Evolutionary conservation across 2,888 invertebrate species (phyloP).

Genomic region (Cheilosia vulpina): DNA sequence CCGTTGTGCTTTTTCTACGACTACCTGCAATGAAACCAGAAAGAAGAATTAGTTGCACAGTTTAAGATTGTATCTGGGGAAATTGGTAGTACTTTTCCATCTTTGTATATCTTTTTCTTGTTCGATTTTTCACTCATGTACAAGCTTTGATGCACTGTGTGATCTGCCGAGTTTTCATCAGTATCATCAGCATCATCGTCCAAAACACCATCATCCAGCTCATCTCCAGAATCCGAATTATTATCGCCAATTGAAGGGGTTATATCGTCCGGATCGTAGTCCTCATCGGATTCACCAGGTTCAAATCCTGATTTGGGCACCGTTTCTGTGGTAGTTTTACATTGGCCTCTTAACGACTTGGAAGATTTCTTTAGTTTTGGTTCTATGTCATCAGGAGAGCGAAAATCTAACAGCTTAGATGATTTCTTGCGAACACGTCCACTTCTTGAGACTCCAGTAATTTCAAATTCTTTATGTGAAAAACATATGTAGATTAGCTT

Average conservation of each 20-base stretch:
- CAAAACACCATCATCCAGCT: slow-evolving; percentile 76
- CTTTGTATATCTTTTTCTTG: slow-evolving; percentile 89
- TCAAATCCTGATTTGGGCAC: slow-evolving; percentile 23
- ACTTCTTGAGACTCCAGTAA: slow-evolving; percentile 94
- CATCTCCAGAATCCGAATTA: slow-evolving; percentile 74
- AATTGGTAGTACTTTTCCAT: slow-evolving; percentile 83
- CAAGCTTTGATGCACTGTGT: slow-evolving; percentile 83
- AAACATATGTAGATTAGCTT: background rate
- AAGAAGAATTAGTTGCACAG: background rate
- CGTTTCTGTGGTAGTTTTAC: slow-evolving; percentile 27
- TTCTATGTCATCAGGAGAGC: slow-evolving; percentile 93
- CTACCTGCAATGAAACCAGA: slow-evolving; percentile 82
- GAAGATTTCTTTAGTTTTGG: slow-evolving; percentile 78
- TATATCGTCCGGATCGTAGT: slow-evolving; percentile 68
- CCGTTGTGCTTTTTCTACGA: slow-evolving; percentile 89
- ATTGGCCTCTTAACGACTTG: slow-evolving; percentile 68
- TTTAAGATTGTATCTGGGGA: background rate
- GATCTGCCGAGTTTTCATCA: slow-evolving; percentile 80
- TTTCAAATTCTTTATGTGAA: slow-evolving; percentile 87
- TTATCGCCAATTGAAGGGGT: slow-evolving; percentile 75
- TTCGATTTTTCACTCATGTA: slow-evolving; percentile 92
- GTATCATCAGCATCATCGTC: slow-evolving; percentile 78
- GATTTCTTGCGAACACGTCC: slow-evolving; percentile 97
- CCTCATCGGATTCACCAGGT: slow-evolving; percentile 70
- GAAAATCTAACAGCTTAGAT: slow-evolving; percentile 96